Base-by-base conservation (phyloP, 2,113 vertebrate genomes). In the Marcusenius ussheri region DNA sequence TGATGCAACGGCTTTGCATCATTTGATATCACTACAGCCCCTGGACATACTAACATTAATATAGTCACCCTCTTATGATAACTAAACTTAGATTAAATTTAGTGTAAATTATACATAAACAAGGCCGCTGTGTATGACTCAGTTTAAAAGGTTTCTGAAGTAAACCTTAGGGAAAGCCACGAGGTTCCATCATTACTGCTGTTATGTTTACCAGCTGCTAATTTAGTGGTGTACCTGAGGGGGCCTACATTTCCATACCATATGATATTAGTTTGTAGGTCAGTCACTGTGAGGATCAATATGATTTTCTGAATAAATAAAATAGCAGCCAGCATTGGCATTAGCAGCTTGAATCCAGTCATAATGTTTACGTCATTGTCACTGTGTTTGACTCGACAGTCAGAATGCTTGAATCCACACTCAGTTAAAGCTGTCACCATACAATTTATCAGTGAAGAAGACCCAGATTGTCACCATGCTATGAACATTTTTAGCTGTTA, bases 1-100 rank as follows among this genome's bases (percentile, higher is more conserved):
- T 91, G 83, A 90, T 83, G 88, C 49, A 90, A 58, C 42, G 45
- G 51, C 58, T 62, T 89, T 70, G 74, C 83, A 39, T 45, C 27
- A 46, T 10, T 88, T 89, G 87, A 53, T 35, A 13, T 87, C 8
- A 49, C 42, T 4, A 8, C 21, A n/a, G 83, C 83, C 39, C 83
- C 45, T 47, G 45, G 83, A 27, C 45, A 17, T 80, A 21, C 35
- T 39, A 8, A 35, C 17, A 39, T 77, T 77, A 42, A 77, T 77
- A 31, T n/a, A 42, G 35, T 80, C 15, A 80, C 17, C 15, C 74
- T 42, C 35, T 80, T 80, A 8, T 80, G 74, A 42, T 80, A 80
- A 42, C 31, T 39, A 77, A 77, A 17, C 31, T 35, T 77, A 39
- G 31, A 77, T 42, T 19, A 17, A 19, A 42, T 80, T 80, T 80